Evolutionary conservation across 2,888 invertebrate species (phyloP), one percentile per base, ranked within the genome.

Genomic region (Sinohyriopsis cumingii): DNA sequence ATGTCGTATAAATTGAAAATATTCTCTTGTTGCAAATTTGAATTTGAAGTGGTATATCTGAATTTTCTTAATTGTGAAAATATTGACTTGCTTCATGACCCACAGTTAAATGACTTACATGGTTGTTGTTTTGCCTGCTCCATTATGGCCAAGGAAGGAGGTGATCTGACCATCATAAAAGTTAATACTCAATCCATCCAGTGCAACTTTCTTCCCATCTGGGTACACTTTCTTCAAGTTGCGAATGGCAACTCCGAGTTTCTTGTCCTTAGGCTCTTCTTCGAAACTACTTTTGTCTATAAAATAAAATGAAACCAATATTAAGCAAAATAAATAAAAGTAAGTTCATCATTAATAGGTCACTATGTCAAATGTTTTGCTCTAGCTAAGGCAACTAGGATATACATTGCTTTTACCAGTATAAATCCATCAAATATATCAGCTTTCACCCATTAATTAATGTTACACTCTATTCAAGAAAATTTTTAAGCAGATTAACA

Each of bases 81-180:
- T 45, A 45, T 1, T 45, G 22, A 63, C 53, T 25, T 45, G n/a
- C 6, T 54, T 45, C 12, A 33, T 33, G 5, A 33, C 33, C 33
- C 33, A 33, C 33, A 45, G 45, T 15, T 57, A 22, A 19, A 57
- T 1, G 33, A 73, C 87, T 80, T 78, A 95, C 95, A 96, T 96
- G 0, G 96, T 94, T 0, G 97, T 97, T 24, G 96, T 96, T 90
- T 97, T 97, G 18, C 97, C 97, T 0, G 97, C 96, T 0, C 97
- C 96, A 82, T 97, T 97, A 80, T 96, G 94, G 0, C 96, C 96
- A 28, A 97, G 91, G 75, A 97, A 92, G 20, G 95, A 94, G 0
- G 96, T 96, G 63, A 97, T 95, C 89, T 96, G 95, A 55, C 94
- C 94, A 85, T 94, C 93, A 71, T 94, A 94, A 79, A 97, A 94